Evolutionary conservation across 2,113 vertebrate species (phyloP), one percentile per base, ranked within the genome.

Genomic region (Bostrychus sinensis): DNA sequence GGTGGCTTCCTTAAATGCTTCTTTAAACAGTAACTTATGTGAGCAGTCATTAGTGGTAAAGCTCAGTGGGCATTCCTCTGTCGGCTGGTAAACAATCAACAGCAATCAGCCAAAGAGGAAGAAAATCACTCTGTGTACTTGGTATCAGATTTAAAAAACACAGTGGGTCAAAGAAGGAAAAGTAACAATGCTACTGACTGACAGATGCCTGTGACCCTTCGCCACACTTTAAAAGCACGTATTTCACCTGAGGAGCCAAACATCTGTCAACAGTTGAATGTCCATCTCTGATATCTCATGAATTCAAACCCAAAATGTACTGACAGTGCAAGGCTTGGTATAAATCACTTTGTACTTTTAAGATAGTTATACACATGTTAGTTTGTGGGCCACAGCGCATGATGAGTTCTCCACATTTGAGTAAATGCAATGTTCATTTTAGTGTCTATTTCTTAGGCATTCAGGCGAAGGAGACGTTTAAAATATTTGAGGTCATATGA

Each of bases 11-110:
- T 75, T 66, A 66, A 83, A 88, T 78, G 78, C 74, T 45, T 56
- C 73, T 70, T 54, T 88, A 85, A 85, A 76, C 84, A 71, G 57
- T 79, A 77, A 88, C 84, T 77, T 65, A 76, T 87, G 88, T 75
- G 71, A 72, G 72, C 19, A 71, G 48, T 78, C 59, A 74, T 80
- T 70, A 64, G 77, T 59, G 78, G 79, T 55, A 53, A 58, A 66
- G 85, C 77, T 73, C 70, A 50, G 56, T 36, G 63, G 70, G 72
- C 79, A 78, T 82, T 84, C 82, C 77, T 82, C 32, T 50, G 82
- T 76, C 77, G 84, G 76, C 77, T 62, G 26, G 66, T 66, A 70
- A 72, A 74, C 82, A 68, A 62, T 83, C 79, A 71, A 54, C 65
- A 30, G 75, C 68, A 58, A 78, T 87, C 75, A 63, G 70, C 11